A percentile compares a stretch with the other conserved stretches of the same genome.
Evolutionary conservation across 2,888 invertebrate genomes (phyloP).

Genomic region (Rotaria sp.): DNA sequence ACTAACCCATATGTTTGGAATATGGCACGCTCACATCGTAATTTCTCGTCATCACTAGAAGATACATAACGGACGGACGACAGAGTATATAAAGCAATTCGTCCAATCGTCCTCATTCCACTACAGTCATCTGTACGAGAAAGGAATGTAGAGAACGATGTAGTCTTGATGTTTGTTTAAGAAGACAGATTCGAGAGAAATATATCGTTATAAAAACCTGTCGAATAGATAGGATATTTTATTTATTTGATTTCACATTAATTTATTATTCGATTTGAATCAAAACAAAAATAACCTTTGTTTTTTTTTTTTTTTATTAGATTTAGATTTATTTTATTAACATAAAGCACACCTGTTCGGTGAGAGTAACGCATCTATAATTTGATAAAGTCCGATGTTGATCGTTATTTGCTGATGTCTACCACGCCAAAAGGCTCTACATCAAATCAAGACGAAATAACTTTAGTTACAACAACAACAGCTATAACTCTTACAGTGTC

Average conservation of each 20-base stretch:
- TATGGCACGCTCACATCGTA: background rate
- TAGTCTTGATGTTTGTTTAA: background rate
- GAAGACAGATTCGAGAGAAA: background rate
- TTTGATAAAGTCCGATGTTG: background rate
- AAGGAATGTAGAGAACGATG: background rate
- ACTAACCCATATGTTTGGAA: background rate
- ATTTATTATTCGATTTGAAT: background rate
- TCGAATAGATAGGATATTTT: background rate
- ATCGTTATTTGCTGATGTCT: background rate
- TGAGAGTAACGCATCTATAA: background rate
- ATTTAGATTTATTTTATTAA: background rate
- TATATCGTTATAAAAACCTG: background rate
- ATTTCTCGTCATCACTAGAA: background rate
- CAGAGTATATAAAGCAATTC: background rate
- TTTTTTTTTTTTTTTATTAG: background rate
- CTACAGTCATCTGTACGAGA: background rate
- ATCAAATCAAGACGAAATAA: background rate
- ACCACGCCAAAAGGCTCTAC: conserved; percentile 19
- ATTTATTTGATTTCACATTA: background rate
- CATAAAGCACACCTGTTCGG: background rate
- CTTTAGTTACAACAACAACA: background rate
- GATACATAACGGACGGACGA: background rate
- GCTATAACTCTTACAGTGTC: background rate
- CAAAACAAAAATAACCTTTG: background rate
- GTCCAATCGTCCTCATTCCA: background rate